Conservation (phyloP, 2,888 invertebrate species). For the Nomada goodeniana region DNA sequence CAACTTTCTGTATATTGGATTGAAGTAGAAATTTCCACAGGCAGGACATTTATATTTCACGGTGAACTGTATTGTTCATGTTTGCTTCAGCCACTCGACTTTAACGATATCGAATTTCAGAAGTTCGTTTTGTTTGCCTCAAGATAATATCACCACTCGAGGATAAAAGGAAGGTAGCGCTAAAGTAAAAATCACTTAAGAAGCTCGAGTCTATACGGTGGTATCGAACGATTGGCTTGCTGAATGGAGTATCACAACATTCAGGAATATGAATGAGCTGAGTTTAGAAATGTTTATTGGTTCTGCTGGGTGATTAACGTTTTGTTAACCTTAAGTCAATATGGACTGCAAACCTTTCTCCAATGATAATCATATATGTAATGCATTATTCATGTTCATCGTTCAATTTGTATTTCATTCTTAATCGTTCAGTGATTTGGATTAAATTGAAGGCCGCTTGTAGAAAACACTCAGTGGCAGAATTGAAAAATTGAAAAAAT, state of each 20-base stretch:
- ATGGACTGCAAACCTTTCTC: not conserved
- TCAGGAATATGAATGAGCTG: not conserved
- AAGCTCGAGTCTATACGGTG: not conserved
- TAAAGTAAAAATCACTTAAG: not conserved
- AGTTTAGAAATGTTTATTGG: slow-evolving; percentile 1
- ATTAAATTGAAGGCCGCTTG: too few relatives aligned
- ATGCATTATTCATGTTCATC: not conserved
- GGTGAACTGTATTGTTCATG: not conserved
- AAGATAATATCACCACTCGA: slow-evolving; percentile 5
- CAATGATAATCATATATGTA: not conserved
- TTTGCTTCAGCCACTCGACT: slow-evolving; percentile 8
- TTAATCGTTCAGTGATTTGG: not conserved
- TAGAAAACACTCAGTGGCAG: too few relatives aligned
- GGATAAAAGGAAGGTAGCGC: slow-evolving; percentile 4
- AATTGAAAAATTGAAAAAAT: too few relatives aligned
- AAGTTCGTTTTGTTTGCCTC: slow-evolving; percentile 2
- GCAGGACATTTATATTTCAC: not conserved
- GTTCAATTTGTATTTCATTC: not conserved
- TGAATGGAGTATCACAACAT: not conserved
- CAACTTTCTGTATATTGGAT: not conserved
- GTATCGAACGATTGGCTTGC: not conserved
- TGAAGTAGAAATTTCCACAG: not conserved
- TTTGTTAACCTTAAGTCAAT: not conserved
- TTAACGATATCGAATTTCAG: slow-evolving; percentile 14
- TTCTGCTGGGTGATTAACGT: not conserved